Percentiles rank a stretch among this genome's conserved stretches.
These are phyloP conservation scores for Halichoeres trimaculatus DNA, from an alignment of 2,113 vertebrate genomes.

Conservation along the genomic window DNA sequence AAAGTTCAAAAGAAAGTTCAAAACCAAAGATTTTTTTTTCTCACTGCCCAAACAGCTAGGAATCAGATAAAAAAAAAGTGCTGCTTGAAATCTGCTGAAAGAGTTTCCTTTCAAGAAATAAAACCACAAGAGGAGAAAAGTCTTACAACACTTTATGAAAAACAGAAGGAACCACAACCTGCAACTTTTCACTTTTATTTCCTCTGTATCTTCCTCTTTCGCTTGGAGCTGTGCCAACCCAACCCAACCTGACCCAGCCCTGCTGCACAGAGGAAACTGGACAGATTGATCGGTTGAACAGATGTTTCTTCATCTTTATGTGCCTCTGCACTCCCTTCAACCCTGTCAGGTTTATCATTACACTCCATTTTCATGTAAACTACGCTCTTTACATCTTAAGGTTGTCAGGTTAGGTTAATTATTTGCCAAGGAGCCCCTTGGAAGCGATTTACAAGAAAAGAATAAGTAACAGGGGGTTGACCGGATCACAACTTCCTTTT, in stretches of 20 bases:
- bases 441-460: neutral
- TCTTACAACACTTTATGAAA: neutral
- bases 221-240: neutral
- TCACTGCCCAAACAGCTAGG: neutral
- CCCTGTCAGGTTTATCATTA: neutral
- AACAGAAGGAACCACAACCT: neutral
- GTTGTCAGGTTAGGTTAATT: conserved; percentile 21
- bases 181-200: conserved; percentile 25
- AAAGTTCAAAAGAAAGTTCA: neutral
- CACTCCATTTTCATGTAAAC: neutral
- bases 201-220: conserved; percentile 27
- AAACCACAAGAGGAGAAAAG: conserved; percentile 9
- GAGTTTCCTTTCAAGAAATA: conserved; percentile 10
- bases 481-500: too few relatives aligned
- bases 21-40: too few relatives aligned
- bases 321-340: neutral
- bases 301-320: neutral
- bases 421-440: conserved; percentile 14
- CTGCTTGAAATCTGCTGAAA: neutral
- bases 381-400: neutral
- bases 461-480: too few relatives aligned
- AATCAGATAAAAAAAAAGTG: neutral
- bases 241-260: too few relatives aligned
- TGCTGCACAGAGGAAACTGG: neutral
- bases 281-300: neutral